A percentile compares a stretch with the other conserved stretches of the same genome.
Evolutionary conservation across 1,140 invertebrate species (phyloP).

Genomic region (Papilio dardanus): DNA sequence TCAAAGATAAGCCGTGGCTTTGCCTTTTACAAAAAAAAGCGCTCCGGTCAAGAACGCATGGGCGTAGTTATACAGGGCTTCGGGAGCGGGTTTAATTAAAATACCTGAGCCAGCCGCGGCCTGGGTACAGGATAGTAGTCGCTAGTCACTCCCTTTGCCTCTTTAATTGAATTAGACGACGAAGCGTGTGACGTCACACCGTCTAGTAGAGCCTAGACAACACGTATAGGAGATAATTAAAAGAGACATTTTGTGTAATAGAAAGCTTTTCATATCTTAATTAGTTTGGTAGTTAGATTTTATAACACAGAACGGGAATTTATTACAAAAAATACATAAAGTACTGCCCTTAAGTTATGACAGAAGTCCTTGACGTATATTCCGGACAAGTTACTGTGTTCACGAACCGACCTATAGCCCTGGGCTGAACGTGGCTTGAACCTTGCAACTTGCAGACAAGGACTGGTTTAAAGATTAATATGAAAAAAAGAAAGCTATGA

Average conservation of each 20-base stretch:
- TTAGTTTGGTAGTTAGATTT: not conserved
- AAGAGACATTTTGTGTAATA: not conserved
- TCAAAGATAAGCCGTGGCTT: not conserved
- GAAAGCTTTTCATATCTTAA: not conserved
- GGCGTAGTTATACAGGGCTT: constrained; percentile 12
- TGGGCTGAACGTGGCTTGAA: not conserved
- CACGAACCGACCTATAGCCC: constrained; percentile 2
- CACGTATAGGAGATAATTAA: not conserved
- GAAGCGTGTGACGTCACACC: constrained; percentile 25
- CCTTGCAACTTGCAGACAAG: not conserved
- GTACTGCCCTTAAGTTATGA: constrained; percentile 2
- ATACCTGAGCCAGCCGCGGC: constrained; percentile 47
- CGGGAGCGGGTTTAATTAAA: constrained; percentile 57
- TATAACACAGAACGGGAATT: not conserved
- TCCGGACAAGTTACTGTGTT: not conserved
- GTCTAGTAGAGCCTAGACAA: constrained; percentile 20
- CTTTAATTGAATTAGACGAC: constrained; percentile 48
- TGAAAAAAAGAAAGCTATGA: not conserved
- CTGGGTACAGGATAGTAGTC: not conserved
- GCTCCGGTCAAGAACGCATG: not conserved
- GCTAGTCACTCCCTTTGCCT: not conserved
- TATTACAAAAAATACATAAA: not conserved
- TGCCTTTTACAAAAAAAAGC: constrained; percentile 1
- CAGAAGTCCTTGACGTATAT: not conserved
- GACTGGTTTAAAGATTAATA: not conserved